These are phyloP conservation scores for Orthosia gothica DNA, from an alignment of 2,888 invertebrate species.

Conservation along the genomic window DNA sequence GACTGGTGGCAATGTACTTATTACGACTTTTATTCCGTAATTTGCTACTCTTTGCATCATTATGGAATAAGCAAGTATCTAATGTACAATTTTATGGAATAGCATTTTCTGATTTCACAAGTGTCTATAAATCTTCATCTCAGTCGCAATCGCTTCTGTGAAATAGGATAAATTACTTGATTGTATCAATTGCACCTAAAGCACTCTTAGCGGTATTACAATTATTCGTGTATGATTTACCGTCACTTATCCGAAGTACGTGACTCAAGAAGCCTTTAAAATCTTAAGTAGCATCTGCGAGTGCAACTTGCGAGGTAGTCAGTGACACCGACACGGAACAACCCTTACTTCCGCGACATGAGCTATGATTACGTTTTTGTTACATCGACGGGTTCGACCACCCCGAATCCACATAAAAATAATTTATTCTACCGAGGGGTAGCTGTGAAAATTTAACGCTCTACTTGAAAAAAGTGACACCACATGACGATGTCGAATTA, in stretches of 20 bases:
- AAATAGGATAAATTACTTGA: slow-evolving; percentile 32
- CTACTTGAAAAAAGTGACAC: slow-evolving; percentile 85
- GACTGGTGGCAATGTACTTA: too few relatives aligned
- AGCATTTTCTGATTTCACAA: slow-evolving; percentile 21
- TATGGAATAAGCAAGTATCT: slow-evolving; percentile 1
- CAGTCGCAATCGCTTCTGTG: slow-evolving; percentile 23
- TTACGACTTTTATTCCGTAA: background rate
- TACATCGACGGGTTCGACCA: slow-evolving; percentile 83
- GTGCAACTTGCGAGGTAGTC: slow-evolving; percentile 67
- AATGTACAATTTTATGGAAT: background rate
- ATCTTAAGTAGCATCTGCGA: slow-evolving; percentile 79
- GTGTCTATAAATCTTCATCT: slow-evolving; percentile 34
- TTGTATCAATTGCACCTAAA: slow-evolving; percentile 42
- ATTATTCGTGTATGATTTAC: slow-evolving; percentile 43
- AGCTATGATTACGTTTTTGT: slow-evolving; percentile 84
- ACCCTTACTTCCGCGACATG: slow-evolving; percentile 87
- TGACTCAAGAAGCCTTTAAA: slow-evolving; percentile 61
- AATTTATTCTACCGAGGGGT: slow-evolving; percentile 88
- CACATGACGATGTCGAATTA: slow-evolving; percentile 81
- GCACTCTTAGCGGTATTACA: slow-evolving; percentile 11
- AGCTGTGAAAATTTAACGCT: slow-evolving; percentile 88
- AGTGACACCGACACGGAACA: slow-evolving; percentile 77
- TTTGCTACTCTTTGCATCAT: background rate
- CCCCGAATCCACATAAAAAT: slow-evolving; percentile 89
- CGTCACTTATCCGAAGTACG: slow-evolving; percentile 52